Conservation (phyloP, 2,113 vertebrate genomes). For the Oreochromis tanganicae region DNA sequence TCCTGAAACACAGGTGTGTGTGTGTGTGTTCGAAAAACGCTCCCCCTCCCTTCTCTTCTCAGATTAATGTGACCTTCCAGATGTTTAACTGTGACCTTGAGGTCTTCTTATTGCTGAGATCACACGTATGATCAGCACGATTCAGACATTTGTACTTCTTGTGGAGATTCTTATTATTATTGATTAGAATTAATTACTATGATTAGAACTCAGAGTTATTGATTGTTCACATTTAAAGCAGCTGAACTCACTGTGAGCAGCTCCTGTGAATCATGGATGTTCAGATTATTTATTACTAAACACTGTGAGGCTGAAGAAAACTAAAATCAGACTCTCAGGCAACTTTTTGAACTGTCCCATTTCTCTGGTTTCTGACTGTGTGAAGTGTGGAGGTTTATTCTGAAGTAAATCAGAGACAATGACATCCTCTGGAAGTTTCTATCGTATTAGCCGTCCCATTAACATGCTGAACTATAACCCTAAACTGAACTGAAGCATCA, state of each 20-base stretch:
- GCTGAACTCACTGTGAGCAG: not conserved
- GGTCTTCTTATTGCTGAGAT: not conserved
- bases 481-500: not conserved
- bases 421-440: not conserved
- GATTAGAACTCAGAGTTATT: not conserved
- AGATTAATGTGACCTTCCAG: not conserved
- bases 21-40: not conserved
- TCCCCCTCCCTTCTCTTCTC: not conserved
- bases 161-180: not conserved
- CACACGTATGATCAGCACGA: not conserved
- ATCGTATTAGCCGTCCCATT: not conserved
- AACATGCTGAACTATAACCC: not conserved
- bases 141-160: not conserved
- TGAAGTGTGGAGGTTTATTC: not conserved
- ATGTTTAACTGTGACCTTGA: slow-evolving; percentile 8
- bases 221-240: not conserved
- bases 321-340: not conserved
- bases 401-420: not conserved
- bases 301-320: not conserved
- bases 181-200: not conserved
- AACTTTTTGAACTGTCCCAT: not conserved
- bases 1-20: not conserved
- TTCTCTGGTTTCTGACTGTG: not conserved
- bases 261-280: not conserved
- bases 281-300: not conserved